phyloP scores from a whole-genome alignment of 37 sponge, comb jelly and placozoan genomes.

The Chondrilla cf. caribensis region DNA sequence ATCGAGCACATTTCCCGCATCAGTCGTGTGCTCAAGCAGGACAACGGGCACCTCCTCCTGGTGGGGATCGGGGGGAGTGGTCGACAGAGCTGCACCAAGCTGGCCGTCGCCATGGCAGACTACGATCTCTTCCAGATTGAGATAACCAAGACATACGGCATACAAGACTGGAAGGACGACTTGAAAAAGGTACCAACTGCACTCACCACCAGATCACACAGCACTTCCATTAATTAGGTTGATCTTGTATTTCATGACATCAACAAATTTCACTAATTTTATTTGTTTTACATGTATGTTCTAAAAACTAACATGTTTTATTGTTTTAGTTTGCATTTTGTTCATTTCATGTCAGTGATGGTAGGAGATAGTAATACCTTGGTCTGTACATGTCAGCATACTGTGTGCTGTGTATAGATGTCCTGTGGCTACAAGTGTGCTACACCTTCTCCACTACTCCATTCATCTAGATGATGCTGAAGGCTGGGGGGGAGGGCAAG shows the following conservation, averaged over 20 bases:
- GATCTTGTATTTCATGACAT: neutral
- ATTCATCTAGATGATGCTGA: slow-evolving; percentile 58
- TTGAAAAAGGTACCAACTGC: slow-evolving; percentile 66
- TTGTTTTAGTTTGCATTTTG: too few species aligned
- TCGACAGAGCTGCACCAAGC: slow-evolving; percentile 90
- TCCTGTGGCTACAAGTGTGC: neutral
- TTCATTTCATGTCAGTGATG: neutral
- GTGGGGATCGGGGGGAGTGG: slow-evolving; percentile 97
- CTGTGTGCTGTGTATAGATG: neutral
- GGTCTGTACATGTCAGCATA: too few species aligned
- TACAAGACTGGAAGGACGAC: slow-evolving; percentile 93
- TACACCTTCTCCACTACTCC: neutral
- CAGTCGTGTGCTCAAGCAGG: slow-evolving; percentile 92
- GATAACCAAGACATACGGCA: slow-evolving; percentile 91
- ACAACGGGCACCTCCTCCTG: slow-evolving; percentile 92
- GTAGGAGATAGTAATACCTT: neutral
- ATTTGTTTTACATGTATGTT: too few species aligned
- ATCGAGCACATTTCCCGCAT: slow-evolving; percentile 97
- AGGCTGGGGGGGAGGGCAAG: slow-evolving; percentile 91
- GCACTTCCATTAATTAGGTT: neutral
- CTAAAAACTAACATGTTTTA: too few species aligned
- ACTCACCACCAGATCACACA: too few species aligned
- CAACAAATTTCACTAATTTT: neutral
- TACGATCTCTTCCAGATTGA: slow-evolving; percentile 96
- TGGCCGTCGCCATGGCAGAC: slow-evolving; percentile 95